Base-by-base conservation (phyloP, 2,113 vertebrate genomes). In the Rhineura floridana region DNA sequence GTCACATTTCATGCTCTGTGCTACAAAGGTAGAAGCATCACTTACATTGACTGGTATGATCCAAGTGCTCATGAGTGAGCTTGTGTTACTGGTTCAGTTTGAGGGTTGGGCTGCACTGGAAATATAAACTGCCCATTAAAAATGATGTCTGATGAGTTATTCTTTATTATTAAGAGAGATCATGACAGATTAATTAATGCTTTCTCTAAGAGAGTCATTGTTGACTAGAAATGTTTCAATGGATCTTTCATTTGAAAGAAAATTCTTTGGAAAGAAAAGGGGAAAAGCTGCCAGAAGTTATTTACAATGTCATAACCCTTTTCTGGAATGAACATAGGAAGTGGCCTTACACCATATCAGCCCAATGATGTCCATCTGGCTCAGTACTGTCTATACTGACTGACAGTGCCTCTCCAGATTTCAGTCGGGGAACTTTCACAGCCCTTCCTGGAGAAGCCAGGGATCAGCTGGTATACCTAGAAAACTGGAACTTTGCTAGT, bases 271-370 rank as follows among this genome's bases (percentile, higher is more conserved):
- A 94, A 96, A 91, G 89, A 94, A 46, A 52, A 96, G 28, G 52
- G 50, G 94, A 93, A 95, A 92, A 94, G 90, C 81, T 93, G 95
- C 94, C 95, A 97, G 94, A 94, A 94, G 44, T 84, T 93, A 84
- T 95, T 95, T 94, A 92, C 87, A 92, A 91, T 94, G 94, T 96
- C 91, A 95, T 94, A 96, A 91, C 91, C 89, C 84, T 96, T 96
- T 94, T 95, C 95, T 89, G 92, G 95, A 96, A 90, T 91, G 92
- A 96, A 50, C 21, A 23, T 12, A 39, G 25, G n/a, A 70, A 39
- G 33, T 36, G 10, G 44, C 11, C 65, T n/a, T n/a, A 25, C 21
- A 69, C 30, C 44, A 46, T 5, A 52, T 52, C 46, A n/a, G 48
- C 50, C 46, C 30, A n/a, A n/a, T 78, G 46, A 2, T 59, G 55